Evolutionary conservation across 2,888 invertebrate species (phyloP), one percentile per base, ranked within the genome.

Genomic region (Autographa gamma): DNA sequence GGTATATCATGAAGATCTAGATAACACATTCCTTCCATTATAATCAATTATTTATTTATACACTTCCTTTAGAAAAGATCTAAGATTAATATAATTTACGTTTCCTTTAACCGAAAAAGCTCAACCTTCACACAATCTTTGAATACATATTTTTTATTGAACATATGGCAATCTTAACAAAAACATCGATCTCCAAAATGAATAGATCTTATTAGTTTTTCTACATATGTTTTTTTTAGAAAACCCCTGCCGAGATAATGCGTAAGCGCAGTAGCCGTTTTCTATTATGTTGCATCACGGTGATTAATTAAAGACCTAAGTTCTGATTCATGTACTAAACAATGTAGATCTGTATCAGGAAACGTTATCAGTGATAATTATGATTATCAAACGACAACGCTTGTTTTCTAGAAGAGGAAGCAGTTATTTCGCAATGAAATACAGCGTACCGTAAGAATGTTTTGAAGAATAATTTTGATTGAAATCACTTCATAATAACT

Each of bases 361-460:
- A n/a, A 48, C n/a, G n/a, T 48, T 48, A 48, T 48, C 48, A n/a
- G 7, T 48, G 48, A 8, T 48, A 48, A 48, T 48, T 48, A 48
- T 48, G n/a, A n/a, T 2, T 16, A 48, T 48, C 48, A 48, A 48
- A 43, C 43, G 11, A n/a, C 5, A 7, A n/a, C 48, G 48, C 48
- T 48, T 48, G 48, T 48, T 48, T 43, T 48, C 48, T n/a, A 48
- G n/a, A 48, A 16, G n/a, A 48, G n/a, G 48, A 48, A 48, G n/a
- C 48, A 7, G 48, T 48, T n/a, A 48, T 48, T 48, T 48, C n/a
- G n/a, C 48, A 48, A 48, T 48, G 4, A 48, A 14, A 16, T 16
- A 16, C 5, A 16, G 16, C 4, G 43, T 14, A 43, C 3, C 14
- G 14, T 38, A 38, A 38, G 38, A 38, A 9, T 4, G 6, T 43